Conservation (phyloP, 2,888 invertebrate genomes). For the Periphyllus acericola region DNA sequence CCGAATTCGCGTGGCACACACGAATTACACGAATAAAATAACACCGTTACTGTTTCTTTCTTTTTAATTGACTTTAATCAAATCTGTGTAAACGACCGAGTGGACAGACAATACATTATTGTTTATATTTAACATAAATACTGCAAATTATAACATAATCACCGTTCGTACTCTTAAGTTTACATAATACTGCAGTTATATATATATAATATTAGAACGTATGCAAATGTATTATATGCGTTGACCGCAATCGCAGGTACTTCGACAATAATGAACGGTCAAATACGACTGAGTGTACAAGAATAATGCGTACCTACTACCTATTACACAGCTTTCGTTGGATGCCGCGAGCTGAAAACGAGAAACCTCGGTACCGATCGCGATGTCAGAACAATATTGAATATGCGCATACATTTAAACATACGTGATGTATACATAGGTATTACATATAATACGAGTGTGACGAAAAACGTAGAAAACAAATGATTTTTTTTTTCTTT, state of each 20-base stretch:
- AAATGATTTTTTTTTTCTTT: neutral
- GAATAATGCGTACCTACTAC: neutral
- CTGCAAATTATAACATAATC: neutral
- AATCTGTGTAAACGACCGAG: conserved; percentile 7
- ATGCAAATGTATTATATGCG: too few species aligned
- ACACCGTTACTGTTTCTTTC: neutral
- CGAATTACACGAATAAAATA: neutral
- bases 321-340: neutral
- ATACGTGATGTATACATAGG: neutral
- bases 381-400: neutral
- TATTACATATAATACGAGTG: too few species aligned
- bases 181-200: neutral
- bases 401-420: neutral
- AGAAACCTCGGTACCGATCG: neutral
- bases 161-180: neutral
- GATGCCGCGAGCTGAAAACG: neutral
- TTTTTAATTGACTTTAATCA: conserved; percentile 45
- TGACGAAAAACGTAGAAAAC: conserved; percentile 17
- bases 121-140: neutral
- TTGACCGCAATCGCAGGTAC: too few species aligned
- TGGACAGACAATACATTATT: conserved; percentile 12
- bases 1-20: neutral
- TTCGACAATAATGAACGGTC: neutral
- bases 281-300: neutral
- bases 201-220: too few species aligned